Evolutionary conservation across 2,888 invertebrate genomes (phyloP), one percentile per base, ranked within the genome.

Genomic region (Ashinkailepas kermadecensis): DNA sequence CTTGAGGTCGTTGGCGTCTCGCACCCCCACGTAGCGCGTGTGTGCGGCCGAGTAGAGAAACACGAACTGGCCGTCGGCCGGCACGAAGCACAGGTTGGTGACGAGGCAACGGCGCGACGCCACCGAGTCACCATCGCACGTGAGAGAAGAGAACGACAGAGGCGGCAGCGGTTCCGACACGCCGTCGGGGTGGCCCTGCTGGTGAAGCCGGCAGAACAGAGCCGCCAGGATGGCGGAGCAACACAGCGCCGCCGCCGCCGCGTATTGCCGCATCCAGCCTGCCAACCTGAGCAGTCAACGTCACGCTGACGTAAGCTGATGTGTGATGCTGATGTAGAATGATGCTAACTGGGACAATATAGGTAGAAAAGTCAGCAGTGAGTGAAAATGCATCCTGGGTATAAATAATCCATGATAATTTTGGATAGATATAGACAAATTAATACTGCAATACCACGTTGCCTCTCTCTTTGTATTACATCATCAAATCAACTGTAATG

Each of bases 31-130:
- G 74, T 54, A 74, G 56, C 54, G 74, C 8, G 54, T 56, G 39
- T 56, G 15, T 18, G 15, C 18, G 21, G 15, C 54, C n/a, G 74
- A 74, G 54, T 74, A 54, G 9, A 74, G 18, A 54, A 74, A 12
- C 56, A 74, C 54, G 54, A 74, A 74, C 54, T 74, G 74, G 21
- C 15, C 56, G 54, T 74, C 74, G 15, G 3, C 54, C 13, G 74
- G 74, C 8, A 74, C 18, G 56, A 56, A 74, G 56, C 74, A 74
- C 54, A 74, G 74, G 74, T 74, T 74, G 18, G 54, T 74, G 54
- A 74, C 56, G 4, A 56, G 18, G 21, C 74, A 74, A 12, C 18
- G 74, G 54, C 74, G 74, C 15, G 74, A 21, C 7, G 18, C 56
- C 4, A 21, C 18, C n/a, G 74, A 21, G 56, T 18, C 74, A 4